Base-by-base conservation (phyloP, 2,888 invertebrate species). In the Drepana falcataria region DNA sequence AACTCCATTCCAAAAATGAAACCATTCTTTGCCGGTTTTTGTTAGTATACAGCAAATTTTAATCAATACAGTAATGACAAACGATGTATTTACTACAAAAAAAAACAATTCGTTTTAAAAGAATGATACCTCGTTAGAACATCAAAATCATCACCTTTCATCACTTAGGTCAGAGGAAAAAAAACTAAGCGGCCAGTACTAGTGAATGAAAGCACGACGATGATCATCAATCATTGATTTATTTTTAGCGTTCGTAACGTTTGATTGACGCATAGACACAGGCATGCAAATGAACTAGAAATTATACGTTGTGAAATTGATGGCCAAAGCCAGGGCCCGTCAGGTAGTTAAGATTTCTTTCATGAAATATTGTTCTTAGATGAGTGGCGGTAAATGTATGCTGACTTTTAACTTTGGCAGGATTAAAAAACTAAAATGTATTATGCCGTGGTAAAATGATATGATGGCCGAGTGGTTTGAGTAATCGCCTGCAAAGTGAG, bases 261-360 rank as follows among this genome's bases (percentile, higher is more conserved):
- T 63, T 88, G 87, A 89, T 87, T 88, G 90, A 89, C 88, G 80
- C 68, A 69, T 81, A 83, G 87, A 88, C 86, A 87, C 82, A 76
- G 85, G 79, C 73, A 78, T 72, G 77, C 77, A 86, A 88, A 90
- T 88, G 87, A 88, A 79, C 63, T 75, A 71, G 73, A 71, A 72
- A 71, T 63, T 61, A 62, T 68, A 60, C 65, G 58, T 58, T 49
- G 34, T 40, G 34, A 40, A 51, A 51, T 34, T 34, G 5, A 40
- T 51, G 44, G 44, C 9, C 44, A 44, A 44, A 9, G 7, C 9
- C 9, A 44, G 44, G 44, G 6, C 9, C 44, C 44, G 44, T 44
- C 44, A 9, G 44, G 44, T 44, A 9, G 44, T 44, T 44, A 44
- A 44, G 44, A 44, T 7, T 44, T 44, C 44, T 44, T 44, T 44